These are phyloP conservation scores for Lasioglossum villosulum DNA, from an alignment of 2,888 invertebrate species.

Conservation along the genomic window DNA sequence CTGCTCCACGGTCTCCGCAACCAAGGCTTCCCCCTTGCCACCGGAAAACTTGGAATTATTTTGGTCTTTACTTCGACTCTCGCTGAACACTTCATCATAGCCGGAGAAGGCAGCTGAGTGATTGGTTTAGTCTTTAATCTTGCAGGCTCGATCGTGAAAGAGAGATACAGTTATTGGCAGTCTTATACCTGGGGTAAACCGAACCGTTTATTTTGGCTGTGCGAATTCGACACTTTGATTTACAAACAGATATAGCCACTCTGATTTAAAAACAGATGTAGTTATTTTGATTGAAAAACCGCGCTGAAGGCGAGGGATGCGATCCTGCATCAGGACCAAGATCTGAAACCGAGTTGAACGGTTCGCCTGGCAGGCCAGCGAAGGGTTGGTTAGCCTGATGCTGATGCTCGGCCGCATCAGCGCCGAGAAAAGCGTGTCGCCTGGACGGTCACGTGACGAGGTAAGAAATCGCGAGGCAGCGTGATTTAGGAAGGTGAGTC, in stretches of 20 bases:
- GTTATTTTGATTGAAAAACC: too few species aligned
- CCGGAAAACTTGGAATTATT: neutral
- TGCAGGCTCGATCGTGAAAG: too few species aligned
- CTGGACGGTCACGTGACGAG: conserved; percentile 51
- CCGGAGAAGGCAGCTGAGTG: too few species aligned
- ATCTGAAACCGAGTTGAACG: neutral
- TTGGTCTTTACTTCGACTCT: neutral
- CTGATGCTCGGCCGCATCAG: neutral
- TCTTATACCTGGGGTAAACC: too few species aligned
- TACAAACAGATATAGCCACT: too few species aligned
- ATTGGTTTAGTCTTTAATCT: too few species aligned
- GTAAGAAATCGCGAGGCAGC: conserved; percentile 66
- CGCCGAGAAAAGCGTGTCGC: conserved; percentile 43
- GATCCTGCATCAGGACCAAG: neutral
- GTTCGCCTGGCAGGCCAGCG: neutral
- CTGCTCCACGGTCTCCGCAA: conserved; percentile 22
- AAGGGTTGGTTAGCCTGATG: neutral
- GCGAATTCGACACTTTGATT: too few species aligned
- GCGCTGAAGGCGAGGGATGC: too few species aligned
- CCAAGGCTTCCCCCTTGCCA: neutral
- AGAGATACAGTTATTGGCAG: too few species aligned
- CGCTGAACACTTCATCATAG: neutral
- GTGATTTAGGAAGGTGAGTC: conserved; percentile 75
- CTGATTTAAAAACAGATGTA: too few species aligned
- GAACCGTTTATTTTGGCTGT: too few species aligned